A percentile compares a stretch with the other conserved stretches of the same genome.
phyloP scores from a whole-genome alignment of 1,140 invertebrate species.

The Habropoda laboriosa region DNA sequence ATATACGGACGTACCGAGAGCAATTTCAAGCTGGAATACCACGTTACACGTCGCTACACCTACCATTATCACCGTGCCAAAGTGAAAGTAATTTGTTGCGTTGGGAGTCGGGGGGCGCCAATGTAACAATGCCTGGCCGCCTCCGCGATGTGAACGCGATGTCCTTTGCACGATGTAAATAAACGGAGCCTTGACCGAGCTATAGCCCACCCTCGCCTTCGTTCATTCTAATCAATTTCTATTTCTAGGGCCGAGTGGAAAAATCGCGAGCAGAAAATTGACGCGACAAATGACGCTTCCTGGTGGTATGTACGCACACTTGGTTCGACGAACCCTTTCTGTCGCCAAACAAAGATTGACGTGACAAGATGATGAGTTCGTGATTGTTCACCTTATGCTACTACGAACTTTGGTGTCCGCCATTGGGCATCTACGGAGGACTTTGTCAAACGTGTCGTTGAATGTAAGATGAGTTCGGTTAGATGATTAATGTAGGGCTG shows the following conservation, averaged over 20 bases:
- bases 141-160: constrained; percentile 64
- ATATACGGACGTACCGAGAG: too few species aligned
- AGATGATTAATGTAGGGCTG: too few species aligned
- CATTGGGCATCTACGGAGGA: too few species aligned
- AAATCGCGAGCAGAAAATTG: constrained; percentile 14
- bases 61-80: constrained; percentile 41
- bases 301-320: not conserved
- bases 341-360: constrained; percentile 21
- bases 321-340: constrained; percentile 35
- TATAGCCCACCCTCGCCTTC: constrained; percentile 21
- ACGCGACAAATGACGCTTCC: constrained; percentile 30
- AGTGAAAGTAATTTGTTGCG: constrained; percentile 62
- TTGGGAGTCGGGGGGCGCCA: constrained; percentile 12
- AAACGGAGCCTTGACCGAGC: constrained; percentile 68
- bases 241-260: constrained; percentile 29
- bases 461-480: too few species aligned
- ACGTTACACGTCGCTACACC: not conserved
- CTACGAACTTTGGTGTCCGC: too few species aligned
- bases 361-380: constrained; percentile 10
- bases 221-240: constrained; percentile 44
- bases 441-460: too few species aligned
- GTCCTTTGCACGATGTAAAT: constrained; percentile 67
- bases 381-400: not conserved
- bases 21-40: not conserved
- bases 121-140: constrained; percentile 39